Conservation (phyloP, 2,888 invertebrate species). For the Microplitis deprimator region DNA sequence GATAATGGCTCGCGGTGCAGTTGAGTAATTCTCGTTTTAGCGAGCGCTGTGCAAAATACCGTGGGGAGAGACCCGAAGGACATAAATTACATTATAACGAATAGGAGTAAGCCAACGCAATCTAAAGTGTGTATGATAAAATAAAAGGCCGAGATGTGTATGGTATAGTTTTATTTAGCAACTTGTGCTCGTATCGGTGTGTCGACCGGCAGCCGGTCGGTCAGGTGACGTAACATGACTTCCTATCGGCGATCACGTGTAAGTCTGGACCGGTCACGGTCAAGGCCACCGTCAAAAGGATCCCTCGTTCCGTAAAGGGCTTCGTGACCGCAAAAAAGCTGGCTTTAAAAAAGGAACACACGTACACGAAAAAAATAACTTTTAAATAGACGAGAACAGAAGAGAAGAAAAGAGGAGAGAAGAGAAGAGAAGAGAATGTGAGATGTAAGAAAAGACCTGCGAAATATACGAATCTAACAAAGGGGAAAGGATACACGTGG, state of each 20-base stretch:
- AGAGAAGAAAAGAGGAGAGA: conserved; percentile 8
- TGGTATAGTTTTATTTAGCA: conserved; percentile 6
- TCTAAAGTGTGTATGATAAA: background rate
- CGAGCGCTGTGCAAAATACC: background rate
- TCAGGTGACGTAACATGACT: conserved; percentile 49
- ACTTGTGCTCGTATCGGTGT: conserved; percentile 3
- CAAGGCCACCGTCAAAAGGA: conserved; percentile 51
- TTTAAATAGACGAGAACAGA: conserved; percentile 8
- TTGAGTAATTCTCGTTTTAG: background rate
- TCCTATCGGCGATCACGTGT: conserved; percentile 51
- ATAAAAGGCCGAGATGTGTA: background rate
- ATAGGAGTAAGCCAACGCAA: background rate
- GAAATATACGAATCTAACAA: conserved; percentile 19
- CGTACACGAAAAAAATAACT: background rate
- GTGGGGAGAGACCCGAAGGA: background rate
- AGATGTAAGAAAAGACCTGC: conserved; percentile 16
- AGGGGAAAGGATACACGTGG: conserved; percentile 22
- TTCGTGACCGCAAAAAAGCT: conserved; percentile 32
- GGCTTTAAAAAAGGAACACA: background rate
- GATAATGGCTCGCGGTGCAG: background rate
- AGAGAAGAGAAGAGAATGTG: conserved; percentile 6
- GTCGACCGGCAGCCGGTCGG: conserved; percentile 15
- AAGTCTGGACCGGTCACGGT: conserved; percentile 48
- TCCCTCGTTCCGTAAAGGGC: conserved; percentile 42
- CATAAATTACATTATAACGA: background rate